Percentiles rank a stretch among this genome's conserved stretches.
Evolutionary conservation across 2,888 invertebrate species (phyloP).

Genomic region (Coelinius sp.): DNA sequence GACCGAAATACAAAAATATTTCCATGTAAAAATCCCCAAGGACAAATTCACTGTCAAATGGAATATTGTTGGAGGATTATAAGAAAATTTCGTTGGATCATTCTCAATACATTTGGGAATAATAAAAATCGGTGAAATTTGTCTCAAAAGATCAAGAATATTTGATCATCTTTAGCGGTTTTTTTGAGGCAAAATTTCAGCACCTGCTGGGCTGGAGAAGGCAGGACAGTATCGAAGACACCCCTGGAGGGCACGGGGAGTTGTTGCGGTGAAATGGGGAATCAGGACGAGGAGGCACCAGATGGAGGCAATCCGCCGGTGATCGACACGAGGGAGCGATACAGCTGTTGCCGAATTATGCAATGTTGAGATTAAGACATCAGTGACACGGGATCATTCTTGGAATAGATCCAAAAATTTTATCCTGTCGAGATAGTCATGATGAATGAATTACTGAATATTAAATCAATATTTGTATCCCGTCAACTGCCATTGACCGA

Average conservation of each 20-base stretch:
- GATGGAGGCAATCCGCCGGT: constrained; percentile 48
- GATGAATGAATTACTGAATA: constrained; percentile 18
- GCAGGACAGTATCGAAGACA: constrained; percentile 6
- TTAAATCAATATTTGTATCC: constrained; percentile 23
- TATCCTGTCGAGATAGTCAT: not conserved
- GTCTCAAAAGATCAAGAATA: constrained; percentile 31
- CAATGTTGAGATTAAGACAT: constrained; percentile 47
- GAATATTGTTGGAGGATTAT: not conserved
- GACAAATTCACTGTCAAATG: not conserved
- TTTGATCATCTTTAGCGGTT: constrained; percentile 58
- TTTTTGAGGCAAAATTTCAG: constrained; percentile 57
- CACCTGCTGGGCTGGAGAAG: constrained; percentile 55
- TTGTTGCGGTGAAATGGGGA: constrained; percentile 24
- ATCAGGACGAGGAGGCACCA: constrained; percentile 43
- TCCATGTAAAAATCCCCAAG: not conserved
- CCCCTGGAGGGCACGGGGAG: constrained; percentile 16
- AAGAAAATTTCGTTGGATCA: not conserved
- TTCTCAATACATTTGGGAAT: constrained; percentile 1
- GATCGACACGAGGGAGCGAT: constrained; percentile 25
- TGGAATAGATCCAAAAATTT: constrained; percentile 4
- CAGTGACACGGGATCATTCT: constrained; percentile 20
- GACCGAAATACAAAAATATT: not conserved
- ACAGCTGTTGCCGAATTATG: constrained; percentile 48
- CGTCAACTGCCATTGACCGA: too few species aligned
- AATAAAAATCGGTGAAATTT: not conserved